Evolutionary conservation across 2,888 invertebrate genomes (phyloP).

Genomic region (Resseliella maxima): DNA sequence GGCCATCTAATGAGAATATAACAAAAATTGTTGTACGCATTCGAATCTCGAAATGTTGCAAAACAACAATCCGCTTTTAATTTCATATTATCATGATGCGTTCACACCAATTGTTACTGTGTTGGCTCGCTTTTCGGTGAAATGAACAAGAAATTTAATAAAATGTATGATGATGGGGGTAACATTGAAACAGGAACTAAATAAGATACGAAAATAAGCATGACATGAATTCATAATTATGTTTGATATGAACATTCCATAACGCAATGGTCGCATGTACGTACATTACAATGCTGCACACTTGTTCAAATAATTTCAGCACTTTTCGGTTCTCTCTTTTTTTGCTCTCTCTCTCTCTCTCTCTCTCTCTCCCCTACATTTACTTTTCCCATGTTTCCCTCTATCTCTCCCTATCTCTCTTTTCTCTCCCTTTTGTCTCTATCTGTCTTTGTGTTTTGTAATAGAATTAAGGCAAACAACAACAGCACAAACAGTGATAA

Average conservation of each 20-base stretch:
- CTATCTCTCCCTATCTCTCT: too few relatives aligned
- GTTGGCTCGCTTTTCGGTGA: neutral
- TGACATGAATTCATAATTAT: constrained; percentile 53
- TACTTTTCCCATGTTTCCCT: neutral
- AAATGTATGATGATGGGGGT: neutral
- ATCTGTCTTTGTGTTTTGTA: neutral
- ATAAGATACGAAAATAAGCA: constrained; percentile 33
- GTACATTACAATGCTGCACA: neutral
- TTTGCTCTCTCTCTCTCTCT: too few relatives aligned
- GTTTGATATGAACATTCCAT: constrained; percentile 4
- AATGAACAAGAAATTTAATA: constrained; percentile 30
- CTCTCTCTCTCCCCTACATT: too few relatives aligned
- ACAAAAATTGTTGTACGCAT: neutral
- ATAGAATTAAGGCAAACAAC: neutral
- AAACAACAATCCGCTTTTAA: constrained; percentile 2
- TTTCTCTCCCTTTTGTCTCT: too few relatives aligned
- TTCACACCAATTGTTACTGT: too few relatives aligned
- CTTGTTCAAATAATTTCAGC: too few relatives aligned
- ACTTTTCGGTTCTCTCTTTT: too few relatives aligned
- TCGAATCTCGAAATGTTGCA: neutral
- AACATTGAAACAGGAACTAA: constrained; percentile 19
- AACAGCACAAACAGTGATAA: neutral
- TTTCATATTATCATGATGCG: neutral
- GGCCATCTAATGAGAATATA: neutral
- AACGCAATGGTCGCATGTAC: neutral